Evolutionary conservation across 2,888 invertebrate genomes (phyloP).

Genomic region (Cecidostiba fungosa): DNA sequence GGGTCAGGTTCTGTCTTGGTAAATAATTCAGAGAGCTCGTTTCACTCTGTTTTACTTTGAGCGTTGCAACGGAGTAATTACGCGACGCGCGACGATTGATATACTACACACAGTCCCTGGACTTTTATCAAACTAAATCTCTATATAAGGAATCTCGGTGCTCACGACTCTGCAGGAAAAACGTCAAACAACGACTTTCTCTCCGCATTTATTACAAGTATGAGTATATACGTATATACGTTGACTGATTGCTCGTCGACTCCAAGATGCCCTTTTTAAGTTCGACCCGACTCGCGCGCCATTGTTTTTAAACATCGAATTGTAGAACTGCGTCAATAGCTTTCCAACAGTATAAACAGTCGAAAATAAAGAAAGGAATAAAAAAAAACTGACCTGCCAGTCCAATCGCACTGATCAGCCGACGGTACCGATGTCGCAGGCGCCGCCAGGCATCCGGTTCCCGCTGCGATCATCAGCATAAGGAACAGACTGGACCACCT

Average conservation of each 20-base stretch:
- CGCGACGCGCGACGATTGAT: background rate
- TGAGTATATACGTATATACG: background rate
- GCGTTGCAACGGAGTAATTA: background rate
- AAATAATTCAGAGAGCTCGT: background rate
- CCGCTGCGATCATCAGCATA: conserved; percentile 41
- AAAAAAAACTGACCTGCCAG: conserved; percentile 76
- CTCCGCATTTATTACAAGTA: conserved; percentile 24
- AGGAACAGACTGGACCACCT: background rate
- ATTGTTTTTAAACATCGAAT: no score
- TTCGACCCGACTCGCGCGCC: no score
- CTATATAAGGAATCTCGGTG: conserved; percentile 37
- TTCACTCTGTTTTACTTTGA: background rate
- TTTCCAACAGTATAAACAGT: background rate
- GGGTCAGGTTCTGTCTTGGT: background rate
- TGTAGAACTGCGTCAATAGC: no score
- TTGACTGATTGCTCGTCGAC: conserved; percentile 24
- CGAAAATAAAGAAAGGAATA: background rate
- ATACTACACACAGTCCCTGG: background rate
- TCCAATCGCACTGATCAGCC: conserved; percentile 79
- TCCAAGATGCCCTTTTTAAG: background rate
- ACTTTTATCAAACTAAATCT: conserved; percentile 26
- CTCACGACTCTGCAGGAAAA: conserved; percentile 25
- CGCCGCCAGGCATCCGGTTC: conserved; percentile 66
- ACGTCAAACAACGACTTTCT: conserved; percentile 44
- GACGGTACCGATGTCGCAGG: conserved; percentile 67